These are phyloP conservation scores for Luscinia luscinia DNA, from an alignment of 2,797 vertebrate genomes.

Conservation along the genomic window DNA sequence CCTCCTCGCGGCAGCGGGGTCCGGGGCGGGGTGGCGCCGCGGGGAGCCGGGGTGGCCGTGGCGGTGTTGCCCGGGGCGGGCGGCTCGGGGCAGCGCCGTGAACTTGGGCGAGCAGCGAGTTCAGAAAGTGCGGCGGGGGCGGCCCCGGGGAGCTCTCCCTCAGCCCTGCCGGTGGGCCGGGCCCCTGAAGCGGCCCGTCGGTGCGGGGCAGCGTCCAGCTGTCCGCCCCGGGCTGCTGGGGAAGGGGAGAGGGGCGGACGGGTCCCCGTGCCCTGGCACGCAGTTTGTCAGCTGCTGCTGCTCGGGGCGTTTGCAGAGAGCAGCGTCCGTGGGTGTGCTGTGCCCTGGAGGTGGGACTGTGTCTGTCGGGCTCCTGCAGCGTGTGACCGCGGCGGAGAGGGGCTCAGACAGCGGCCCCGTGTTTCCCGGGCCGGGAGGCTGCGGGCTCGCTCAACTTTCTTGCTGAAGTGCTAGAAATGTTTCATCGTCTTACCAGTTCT, in stretches of 20 bases:
- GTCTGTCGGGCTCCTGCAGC: neutral
- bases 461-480: neutral
- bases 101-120: neutral
- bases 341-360: rapidly evolving
- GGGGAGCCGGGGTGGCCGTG: neutral
- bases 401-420: rapidly evolving
- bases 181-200: too few relatives aligned
- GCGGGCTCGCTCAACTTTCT: neutral
- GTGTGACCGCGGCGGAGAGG: neutral
- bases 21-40: too few relatives aligned
- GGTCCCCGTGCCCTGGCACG: neutral
- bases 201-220: neutral
- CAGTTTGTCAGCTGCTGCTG: rapidly evolving
- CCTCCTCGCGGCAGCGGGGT: neutral
- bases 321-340: rapidly evolving
- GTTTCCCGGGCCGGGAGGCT: neutral
- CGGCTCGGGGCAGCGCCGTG: neutral
- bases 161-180: rapidly evolving
- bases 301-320: rapidly evolving
- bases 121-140: neutral
- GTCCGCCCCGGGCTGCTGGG: rapidly evolving
- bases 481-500: rapidly evolving
- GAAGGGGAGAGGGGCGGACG: neutral
- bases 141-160: neutral
- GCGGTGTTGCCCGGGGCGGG: neutral